Evolutionary conservation across 2,888 invertebrate species (phyloP), one percentile per base, ranked within the genome.

Genomic region (Acronicta psi): DNA sequence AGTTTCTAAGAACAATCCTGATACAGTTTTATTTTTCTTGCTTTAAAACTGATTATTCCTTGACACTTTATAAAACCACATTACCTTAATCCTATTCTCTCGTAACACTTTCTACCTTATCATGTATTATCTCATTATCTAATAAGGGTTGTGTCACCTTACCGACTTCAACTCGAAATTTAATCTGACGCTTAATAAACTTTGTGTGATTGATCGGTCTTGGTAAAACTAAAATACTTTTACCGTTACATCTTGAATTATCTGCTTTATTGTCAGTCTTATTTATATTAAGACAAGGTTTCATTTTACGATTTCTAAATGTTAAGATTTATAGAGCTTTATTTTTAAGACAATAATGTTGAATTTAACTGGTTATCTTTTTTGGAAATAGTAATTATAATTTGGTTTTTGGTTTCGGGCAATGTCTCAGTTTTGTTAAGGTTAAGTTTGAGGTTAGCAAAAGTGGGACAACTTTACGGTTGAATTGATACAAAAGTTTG

Each of bases 181-280:
- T 90, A 90, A 92, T 90, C 90, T 83, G 89, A 90, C 89, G 73
- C 72, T 84, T 82, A 85, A 87, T 87, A 87, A 84, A 86, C 79
- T 84, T 77, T 79, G 73, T 83, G 85, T 90, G 92, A 92, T 90
- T 83, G 91, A 91, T 91, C 80, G 84, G 59, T 79, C 61, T 66
- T 66, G 57, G 29, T 69, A 49, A 73, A 69, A 77, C 81, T 73
- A 75, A 62, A 8, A 14, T 72, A 59, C 36, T 25, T 55, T 51
- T 66, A 53, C 56, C 50, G 44, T 53, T 42, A 36, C 38, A 31
- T 18, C 16, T 25, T 16, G 14, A 11, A 44, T 38, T 20, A 45
- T 44, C 8, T 20, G 9, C 11, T 44, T 45, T 42, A 51, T 62
- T 46, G 29, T 49, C 18, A 43, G 42, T 50, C 63, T 69, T 79